phyloP scores from a whole-genome alignment of 2,797 vertebrate species.

The Dendrocincla fuliginosa region DNA sequence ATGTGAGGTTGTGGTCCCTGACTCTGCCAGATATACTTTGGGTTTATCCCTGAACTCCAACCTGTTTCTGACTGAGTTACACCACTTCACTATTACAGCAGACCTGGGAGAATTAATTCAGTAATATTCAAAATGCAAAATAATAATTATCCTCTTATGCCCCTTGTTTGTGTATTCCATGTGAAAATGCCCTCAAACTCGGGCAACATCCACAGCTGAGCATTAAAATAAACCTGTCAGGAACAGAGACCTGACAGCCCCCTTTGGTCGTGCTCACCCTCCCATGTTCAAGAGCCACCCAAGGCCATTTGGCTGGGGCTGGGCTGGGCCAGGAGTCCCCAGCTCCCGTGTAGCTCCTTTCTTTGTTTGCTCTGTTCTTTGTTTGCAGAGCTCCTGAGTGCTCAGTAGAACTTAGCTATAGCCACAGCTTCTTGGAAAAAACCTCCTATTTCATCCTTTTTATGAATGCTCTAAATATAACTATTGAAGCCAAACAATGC shows the following conservation, averaged over 20 bases:
- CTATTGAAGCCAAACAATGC: slow-evolving; percentile 58
- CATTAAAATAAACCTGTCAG: background rate
- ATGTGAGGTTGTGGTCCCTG: background rate
- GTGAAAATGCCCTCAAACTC: background rate
- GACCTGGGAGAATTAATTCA: background rate
- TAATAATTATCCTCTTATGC: background rate
- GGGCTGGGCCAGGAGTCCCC: background rate
- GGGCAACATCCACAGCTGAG: background rate
- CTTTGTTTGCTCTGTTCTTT: slow-evolving; percentile 51
- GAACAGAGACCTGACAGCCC: background rate
- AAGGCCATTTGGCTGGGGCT: background rate
- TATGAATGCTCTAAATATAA: slow-evolving; percentile 54
- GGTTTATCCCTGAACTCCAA: background rate
- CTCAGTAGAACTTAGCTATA: slow-evolving; percentile 28
- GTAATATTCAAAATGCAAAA: background rate
- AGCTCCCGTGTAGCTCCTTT: background rate
- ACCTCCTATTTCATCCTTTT: background rate
- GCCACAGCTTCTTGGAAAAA: slow-evolving; percentile 4
- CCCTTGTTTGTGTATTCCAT: background rate
- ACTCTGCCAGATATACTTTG: background rate
- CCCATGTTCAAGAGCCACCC: background rate
- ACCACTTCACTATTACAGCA: background rate
- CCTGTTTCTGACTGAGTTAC: background rate
- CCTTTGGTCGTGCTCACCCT: background rate
- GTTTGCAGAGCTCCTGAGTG: slow-evolving; percentile 14